phyloP scores from a whole-genome alignment of 2,888 invertebrate species.

The Nephrotoma flavescens region DNA sequence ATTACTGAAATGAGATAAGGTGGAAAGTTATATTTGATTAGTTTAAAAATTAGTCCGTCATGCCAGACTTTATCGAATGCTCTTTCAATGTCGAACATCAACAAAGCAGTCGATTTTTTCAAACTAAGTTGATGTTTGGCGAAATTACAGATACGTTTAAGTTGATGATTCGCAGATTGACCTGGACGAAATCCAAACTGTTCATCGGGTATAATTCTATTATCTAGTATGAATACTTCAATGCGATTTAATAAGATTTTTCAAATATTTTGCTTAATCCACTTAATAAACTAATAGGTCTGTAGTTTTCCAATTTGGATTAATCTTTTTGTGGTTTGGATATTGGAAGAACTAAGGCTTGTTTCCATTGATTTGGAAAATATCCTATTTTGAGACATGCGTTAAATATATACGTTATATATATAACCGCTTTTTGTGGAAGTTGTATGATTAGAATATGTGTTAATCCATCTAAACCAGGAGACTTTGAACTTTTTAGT shows the following conservation, averaged over 20 bases:
- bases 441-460: too few relatives aligned
- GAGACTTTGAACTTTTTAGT: neutral
- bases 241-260: slow-evolving; percentile 8
- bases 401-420: too few relatives aligned
- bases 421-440: too few relatives aligned
- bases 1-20: slow-evolving; percentile 14
- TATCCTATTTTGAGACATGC: too few relatives aligned
- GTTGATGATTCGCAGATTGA: slow-evolving; percentile 19
- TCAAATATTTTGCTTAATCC: slow-evolving; percentile 9
- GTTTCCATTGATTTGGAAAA: too few relatives aligned
- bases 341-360: too few relatives aligned
- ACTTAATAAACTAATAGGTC: slow-evolving; percentile 11
- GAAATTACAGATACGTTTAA: slow-evolving; percentile 16
- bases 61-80: slow-evolving; percentile 24
- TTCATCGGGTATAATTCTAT: neutral
- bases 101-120: slow-evolving; percentile 15
- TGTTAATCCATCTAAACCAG: neutral
- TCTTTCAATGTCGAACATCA: slow-evolving; percentile 20
- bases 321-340: neutral
- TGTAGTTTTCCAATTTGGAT: slow-evolving; percentile 7
- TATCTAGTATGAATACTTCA: neutral
- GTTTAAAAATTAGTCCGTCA: slow-evolving; percentile 16
- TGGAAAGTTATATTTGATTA: slow-evolving; percentile 14
- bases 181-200: slow-evolving; percentile 12
- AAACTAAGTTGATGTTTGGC: slow-evolving; percentile 16